Percentiles rank a stretch among this genome's conserved stretches.
These are phyloP conservation scores for Drosophila kurseongensis DNA, from an alignment of 1,140 invertebrate species.

Conservation along the genomic window DNA sequence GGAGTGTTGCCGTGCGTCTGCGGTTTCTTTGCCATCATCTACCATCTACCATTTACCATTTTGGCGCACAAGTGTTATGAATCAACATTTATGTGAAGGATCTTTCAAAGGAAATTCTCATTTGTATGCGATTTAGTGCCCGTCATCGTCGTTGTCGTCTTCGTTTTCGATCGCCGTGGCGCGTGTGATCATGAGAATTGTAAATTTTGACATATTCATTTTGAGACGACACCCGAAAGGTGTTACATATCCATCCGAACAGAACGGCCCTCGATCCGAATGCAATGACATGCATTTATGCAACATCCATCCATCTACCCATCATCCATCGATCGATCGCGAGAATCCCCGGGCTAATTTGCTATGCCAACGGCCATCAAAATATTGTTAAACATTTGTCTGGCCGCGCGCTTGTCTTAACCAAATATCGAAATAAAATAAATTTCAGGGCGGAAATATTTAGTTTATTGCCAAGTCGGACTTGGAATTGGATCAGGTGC, in stretches of 20 bases:
- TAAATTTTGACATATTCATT: conserved; percentile 81
- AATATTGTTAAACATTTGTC: conserved; percentile 82
- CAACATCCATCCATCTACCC: conserved; percentile 39
- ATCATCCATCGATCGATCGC: conserved; percentile 25
- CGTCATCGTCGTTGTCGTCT: conserved; percentile 36
- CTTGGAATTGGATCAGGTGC: conserved; percentile 50
- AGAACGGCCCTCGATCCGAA: conserved; percentile 7
- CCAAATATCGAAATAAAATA: conserved; percentile 58
- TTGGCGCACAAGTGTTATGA: conserved; percentile 64
- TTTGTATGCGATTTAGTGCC: conserved; percentile 28
- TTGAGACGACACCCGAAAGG: conserved; percentile 69
- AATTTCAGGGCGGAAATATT: conserved; percentile 80
- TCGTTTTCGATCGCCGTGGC: conserved; percentile 32
- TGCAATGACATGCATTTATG: conserved; percentile 82
- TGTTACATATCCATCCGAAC: conserved; percentile 66
- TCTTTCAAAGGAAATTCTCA: conserved; percentile 64
- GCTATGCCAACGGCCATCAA: conserved; percentile 74
- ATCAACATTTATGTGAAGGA: conserved; percentile 70
- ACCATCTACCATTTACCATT: conserved; percentile 18
- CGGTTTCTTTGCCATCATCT: conserved; percentile 38
- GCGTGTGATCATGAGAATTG: conserved; percentile 64
- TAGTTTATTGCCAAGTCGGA: conserved; percentile 68
- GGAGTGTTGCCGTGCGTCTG: conserved; percentile 52
- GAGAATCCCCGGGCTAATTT: conserved; percentile 64
- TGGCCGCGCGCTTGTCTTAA: conserved; percentile 20